Base-by-base conservation (phyloP, 2,113 vertebrate genomes). In the Psilopsiagon aurifrons region DNA sequence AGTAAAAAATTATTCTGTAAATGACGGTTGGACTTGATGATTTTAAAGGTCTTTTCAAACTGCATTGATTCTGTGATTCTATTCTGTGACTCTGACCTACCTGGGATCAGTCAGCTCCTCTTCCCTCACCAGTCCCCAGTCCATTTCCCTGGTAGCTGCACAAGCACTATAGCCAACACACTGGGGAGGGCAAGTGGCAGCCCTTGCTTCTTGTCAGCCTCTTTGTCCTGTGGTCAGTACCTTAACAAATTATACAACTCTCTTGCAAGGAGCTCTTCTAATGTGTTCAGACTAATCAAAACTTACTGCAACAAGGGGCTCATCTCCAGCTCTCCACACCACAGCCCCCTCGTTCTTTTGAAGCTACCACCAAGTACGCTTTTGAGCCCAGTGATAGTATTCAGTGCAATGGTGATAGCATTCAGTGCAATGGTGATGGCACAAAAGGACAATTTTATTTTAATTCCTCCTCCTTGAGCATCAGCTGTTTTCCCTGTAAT, bases 51-150 rank as follows among this genome's bases (percentile, higher is more conserved):
- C 29, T 55, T 55, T 55, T 55, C 29, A 16, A 29, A 29, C 51
- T 27, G 28, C 16, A 6, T 10, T 52, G 51, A 52, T 17, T 52
- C 27, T 29, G 29, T 55, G 54, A 55, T 55, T 55, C 29, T 55
- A 8, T 29, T 54, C 29, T 31, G 3, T 55, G 54, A 55, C 17
- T 31, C 54, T 31, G 18, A 31, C 19, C 64, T 47, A 55, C 35
- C 17, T 2, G 43, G 10, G 19, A 62, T 67, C 46, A n/a, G 23
- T 11, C 13, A 49, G 59, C 44, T 62, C 28, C 41, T 66, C 37
- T 20, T 43, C 14, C 10, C 24, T 2, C 37, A 9, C 24, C 0
- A 1, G 17, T 24, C 19, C 35, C 23, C 27, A 47, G 59, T 8
- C 8, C 39, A 17, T 37, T 54, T 67, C 17, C 25, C 44, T 47